A percentile compares a stretch with the other conserved stretches of the same genome.
phyloP scores from a whole-genome alignment of 2,113 vertebrate species.

The Anseranas semipalmata region DNA sequence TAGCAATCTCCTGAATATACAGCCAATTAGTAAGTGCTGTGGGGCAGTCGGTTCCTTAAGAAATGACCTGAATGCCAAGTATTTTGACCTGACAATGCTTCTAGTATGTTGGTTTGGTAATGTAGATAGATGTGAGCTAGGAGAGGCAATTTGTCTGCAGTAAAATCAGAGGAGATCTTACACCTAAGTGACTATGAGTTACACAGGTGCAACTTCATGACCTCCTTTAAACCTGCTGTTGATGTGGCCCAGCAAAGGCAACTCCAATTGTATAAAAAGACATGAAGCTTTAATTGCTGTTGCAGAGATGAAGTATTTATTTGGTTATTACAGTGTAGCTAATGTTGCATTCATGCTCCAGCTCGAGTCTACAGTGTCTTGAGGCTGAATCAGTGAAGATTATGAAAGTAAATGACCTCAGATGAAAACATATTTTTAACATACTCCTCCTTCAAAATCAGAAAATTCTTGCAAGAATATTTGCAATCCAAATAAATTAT shows the following conservation, averaged over 20 bases:
- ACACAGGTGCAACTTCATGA: neutral
- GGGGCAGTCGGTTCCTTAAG: neutral
- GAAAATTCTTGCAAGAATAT: neutral
- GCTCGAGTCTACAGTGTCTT: neutral
- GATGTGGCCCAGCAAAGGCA: neutral
- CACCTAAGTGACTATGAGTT: neutral
- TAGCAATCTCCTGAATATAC: neutral
- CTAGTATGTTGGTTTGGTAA: neutral
- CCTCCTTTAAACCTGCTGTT: neutral
- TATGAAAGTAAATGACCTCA: neutral
- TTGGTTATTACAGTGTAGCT: neutral
- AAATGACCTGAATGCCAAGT: neutral
- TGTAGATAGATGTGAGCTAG: neutral
- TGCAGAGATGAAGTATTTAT: neutral
- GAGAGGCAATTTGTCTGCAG: neutral
- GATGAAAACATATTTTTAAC: constrained; percentile 1
- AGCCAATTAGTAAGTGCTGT: neutral
- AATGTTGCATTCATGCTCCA: neutral
- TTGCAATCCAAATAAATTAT: constrained; percentile 26
- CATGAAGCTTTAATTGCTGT: neutral
- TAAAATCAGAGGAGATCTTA: neutral
- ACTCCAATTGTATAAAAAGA: neutral
- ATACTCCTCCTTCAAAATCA: neutral
- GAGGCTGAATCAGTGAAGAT: neutral
- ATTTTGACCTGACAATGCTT: neutral